Evolutionary conservation across 1,140 invertebrate species (phyloP).

Genomic region (Lineus longissimus): DNA sequence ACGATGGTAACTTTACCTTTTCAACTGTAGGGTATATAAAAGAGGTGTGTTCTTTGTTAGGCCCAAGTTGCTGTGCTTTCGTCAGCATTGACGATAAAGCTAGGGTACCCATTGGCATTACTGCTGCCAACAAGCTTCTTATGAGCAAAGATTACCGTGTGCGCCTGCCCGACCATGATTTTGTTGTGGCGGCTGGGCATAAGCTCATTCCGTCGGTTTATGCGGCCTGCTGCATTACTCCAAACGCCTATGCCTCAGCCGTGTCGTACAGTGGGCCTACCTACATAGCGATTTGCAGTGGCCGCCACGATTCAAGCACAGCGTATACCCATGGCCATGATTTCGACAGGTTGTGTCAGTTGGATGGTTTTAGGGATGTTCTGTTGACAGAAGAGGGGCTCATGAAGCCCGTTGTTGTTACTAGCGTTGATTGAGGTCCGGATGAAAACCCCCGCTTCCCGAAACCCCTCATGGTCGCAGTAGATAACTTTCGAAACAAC

Average conservation of each 20-base stretch:
- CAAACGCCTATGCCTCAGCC: background rate
- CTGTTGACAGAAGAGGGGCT: constrained; percentile 21
- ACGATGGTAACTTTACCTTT: constrained; percentile 29
- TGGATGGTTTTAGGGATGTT: constrained; percentile 29
- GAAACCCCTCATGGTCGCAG: constrained; percentile 40
- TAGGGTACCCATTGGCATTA: constrained; percentile 50
- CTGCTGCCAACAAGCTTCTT: constrained; percentile 45
- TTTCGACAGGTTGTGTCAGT: constrained; percentile 34
- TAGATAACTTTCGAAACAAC: constrained; percentile 43
- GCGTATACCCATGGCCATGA: constrained; percentile 45
- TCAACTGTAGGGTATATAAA: constrained; percentile 30
- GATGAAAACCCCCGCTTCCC: constrained; percentile 50
- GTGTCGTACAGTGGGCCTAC: background rate
- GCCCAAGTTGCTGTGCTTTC: constrained; percentile 31
- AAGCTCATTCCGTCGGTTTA: constrained; percentile 10
- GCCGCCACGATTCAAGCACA: constrained; percentile 7
- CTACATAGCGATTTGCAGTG: constrained; percentile 1
- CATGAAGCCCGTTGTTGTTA: constrained; percentile 49
- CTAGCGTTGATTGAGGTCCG: constrained; percentile 49
- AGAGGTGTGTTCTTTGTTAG: constrained; percentile 25
- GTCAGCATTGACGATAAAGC: constrained; percentile 52
- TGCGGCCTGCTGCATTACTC: background rate
- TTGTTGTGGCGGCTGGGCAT: constrained; percentile 4
- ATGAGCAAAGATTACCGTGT: constrained; percentile 7
- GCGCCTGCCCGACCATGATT: constrained; percentile 7